Percentiles rank a stretch among this genome's conserved stretches.
Evolutionary conservation across 2,888 invertebrate genomes (phyloP).

Genomic region (Eledona agricola): DNA sequence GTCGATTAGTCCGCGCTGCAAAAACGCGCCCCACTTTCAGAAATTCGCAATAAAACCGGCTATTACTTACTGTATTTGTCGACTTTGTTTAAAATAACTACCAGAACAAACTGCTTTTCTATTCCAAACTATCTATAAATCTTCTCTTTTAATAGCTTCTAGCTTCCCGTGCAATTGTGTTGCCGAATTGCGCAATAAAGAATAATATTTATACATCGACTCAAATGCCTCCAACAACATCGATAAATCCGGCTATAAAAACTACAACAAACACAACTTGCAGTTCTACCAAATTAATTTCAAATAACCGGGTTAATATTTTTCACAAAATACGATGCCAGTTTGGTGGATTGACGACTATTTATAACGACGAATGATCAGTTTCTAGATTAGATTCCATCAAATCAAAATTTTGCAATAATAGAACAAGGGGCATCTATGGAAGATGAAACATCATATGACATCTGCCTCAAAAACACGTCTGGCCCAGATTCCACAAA

Average conservation of each 20-base stretch:
- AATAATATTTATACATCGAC: slow-evolving; percentile 24
- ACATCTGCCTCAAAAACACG: too few species aligned
- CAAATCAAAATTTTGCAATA: too few species aligned
- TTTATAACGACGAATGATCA: too few species aligned
- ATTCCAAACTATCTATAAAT: slow-evolving; percentile 24
- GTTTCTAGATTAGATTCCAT: too few species aligned
- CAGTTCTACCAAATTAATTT: slow-evolving; percentile 14
- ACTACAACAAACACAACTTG: slow-evolving; percentile 15
- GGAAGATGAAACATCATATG: too few species aligned
- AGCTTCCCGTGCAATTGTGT: slow-evolving; percentile 26
- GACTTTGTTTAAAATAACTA: slow-evolving; percentile 18
- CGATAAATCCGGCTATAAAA: slow-evolving; percentile 18
- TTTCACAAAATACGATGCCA: too few species aligned
- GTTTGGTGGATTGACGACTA: too few species aligned
- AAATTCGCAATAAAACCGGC: slow-evolving; percentile 6
- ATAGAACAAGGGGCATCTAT: too few species aligned
- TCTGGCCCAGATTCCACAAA: too few species aligned
- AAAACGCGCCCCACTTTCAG: too few species aligned
- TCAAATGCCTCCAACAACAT: slow-evolving; percentile 15
- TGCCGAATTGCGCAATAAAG: slow-evolving; percentile 20
- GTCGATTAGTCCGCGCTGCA: too few species aligned
- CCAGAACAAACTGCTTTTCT: slow-evolving; percentile 12
- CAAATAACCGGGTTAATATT: too few species aligned
- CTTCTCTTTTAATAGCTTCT: slow-evolving; percentile 23
- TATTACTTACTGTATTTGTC: slow-evolving; percentile 18